Evolutionary conservation across 92 coral and sea anemone genomes (phyloP), one percentile per base, ranked within the genome.

Genomic region (Epizoanthus ramosus): DNA sequence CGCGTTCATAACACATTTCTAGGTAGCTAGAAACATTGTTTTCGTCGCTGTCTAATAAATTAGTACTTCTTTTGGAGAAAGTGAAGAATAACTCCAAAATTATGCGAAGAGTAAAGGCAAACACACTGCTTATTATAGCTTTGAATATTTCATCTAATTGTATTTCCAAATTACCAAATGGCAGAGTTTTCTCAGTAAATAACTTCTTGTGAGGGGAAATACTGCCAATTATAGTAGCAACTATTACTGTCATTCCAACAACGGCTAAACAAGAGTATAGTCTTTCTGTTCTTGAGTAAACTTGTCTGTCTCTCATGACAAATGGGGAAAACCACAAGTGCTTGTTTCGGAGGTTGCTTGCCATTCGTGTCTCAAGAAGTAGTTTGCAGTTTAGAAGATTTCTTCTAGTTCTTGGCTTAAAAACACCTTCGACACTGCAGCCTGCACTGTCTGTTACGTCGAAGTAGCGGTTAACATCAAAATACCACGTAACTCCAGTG

Each of bases 381-480:
- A 83, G 57, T 80, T 81, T 88, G 28, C 68, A 15, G 39, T 68
- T 43, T 50, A 91, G 57, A 45, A 80, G 73, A 8, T 53, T 14
- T 41, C 75, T 88, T 68, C 94, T 88, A 28, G 80, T 77, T 13
- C 59, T 16, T 12, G 90, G 92, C 60, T 79, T 74, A 54, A 91
- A 84, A 17, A 41, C 72, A 81, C 94, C 89, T 69, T 88, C 94
- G 31, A 91, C 92, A 57, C 75, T 74, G 71, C 87, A 88, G 16
- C 85, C 86, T 19, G 28, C 10, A 31, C 79, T 83, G 16, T 88
- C 64, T 31, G 88, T 73, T 6, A 91, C 92, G 22, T 91, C 92
- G 14, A 91, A 87, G 88, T 90, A 91, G 83, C 94, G 92, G 88
- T 91, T 77, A n/a, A 71, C 92, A 37, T 82, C 90, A 73, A 91